Evolutionary conservation across 2,888 invertebrate species (phyloP).

Genomic region (Eudasyphora cyanicolor): DNA sequence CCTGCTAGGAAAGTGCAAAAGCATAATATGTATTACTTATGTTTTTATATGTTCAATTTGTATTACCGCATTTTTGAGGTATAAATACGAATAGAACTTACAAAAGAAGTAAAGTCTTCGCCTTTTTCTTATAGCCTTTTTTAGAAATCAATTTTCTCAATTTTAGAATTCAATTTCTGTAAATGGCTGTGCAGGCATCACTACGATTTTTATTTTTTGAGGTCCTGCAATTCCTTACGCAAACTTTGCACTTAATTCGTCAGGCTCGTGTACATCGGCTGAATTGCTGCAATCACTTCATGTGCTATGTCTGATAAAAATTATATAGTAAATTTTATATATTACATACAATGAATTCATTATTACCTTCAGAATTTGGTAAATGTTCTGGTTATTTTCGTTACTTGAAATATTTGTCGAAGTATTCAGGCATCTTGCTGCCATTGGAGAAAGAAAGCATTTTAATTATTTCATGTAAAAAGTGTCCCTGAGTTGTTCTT

Average conservation of each 20-base stretch:
- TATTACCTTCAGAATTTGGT: slow-evolving; percentile 43
- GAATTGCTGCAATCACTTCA: slow-evolving; percentile 39
- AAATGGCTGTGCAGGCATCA: slow-evolving; percentile 47
- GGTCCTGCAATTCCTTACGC: slow-evolving; percentile 34
- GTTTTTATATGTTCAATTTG: neutral
- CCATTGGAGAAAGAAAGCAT: slow-evolving; percentile 29
- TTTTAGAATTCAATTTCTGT: slow-evolving; percentile 31
- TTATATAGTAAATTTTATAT: neutral
- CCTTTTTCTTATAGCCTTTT: slow-evolving; percentile 42
- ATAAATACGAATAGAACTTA: slow-evolving; percentile 28
- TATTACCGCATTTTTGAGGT: neutral
- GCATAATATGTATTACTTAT: too few relatives aligned
- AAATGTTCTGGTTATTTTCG: slow-evolving; percentile 12
- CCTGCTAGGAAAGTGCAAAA: too few relatives aligned
- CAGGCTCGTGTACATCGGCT: slow-evolving; percentile 38
- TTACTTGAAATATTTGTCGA: slow-evolving; percentile 15
- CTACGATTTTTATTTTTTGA: slow-evolving; percentile 33
- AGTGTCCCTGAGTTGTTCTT: slow-evolving; percentile 24
- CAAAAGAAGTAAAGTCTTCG: slow-evolving; percentile 40
- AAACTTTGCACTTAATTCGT: slow-evolving; percentile 34
- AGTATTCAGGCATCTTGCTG: slow-evolving; percentile 32
- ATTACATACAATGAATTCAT: slow-evolving; percentile 21
- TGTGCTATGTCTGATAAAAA: slow-evolving; percentile 24
- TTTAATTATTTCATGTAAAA: slow-evolving; percentile 38
- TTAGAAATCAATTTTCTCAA: slow-evolving; percentile 40